phyloP scores from a whole-genome alignment of 2,113 vertebrate species.

The Haemorhous mexicanus region DNA sequence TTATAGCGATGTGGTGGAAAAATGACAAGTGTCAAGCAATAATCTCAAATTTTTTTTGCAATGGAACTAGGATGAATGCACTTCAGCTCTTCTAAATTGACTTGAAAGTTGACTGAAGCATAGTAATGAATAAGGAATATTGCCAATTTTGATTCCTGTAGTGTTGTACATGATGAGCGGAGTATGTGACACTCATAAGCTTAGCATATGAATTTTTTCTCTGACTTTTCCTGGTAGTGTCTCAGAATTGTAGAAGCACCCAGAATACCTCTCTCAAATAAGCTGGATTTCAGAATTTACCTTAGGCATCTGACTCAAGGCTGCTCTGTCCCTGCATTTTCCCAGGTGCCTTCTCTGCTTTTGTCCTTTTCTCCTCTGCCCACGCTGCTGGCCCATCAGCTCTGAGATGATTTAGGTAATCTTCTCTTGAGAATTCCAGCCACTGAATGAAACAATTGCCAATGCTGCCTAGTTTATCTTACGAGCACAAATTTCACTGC shows the following conservation, averaged over 20 bases:
- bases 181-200: neutral
- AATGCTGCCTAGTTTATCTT: neutral
- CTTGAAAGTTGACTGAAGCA: neutral
- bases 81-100: neutral
- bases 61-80: neutral
- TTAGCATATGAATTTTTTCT: neutral
- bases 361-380: neutral
- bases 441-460: neutral
- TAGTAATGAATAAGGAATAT: neutral
- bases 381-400: neutral
- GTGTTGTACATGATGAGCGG: neutral
- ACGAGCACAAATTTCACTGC: neutral
- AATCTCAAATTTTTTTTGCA: neutral
- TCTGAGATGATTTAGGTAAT: neutral
- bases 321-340: neutral
- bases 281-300: neutral
- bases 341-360: neutral
- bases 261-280: neutral
- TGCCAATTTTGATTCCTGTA: neutral
- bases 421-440: neutral
- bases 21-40: neutral
- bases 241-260: neutral
- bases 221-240: neutral
- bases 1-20: neutral
- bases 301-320: fast-evolving